Evolutionary conservation across 2,888 invertebrate genomes (phyloP), one percentile per base, ranked within the genome.

Genomic region (Sycophila texana): DNA sequence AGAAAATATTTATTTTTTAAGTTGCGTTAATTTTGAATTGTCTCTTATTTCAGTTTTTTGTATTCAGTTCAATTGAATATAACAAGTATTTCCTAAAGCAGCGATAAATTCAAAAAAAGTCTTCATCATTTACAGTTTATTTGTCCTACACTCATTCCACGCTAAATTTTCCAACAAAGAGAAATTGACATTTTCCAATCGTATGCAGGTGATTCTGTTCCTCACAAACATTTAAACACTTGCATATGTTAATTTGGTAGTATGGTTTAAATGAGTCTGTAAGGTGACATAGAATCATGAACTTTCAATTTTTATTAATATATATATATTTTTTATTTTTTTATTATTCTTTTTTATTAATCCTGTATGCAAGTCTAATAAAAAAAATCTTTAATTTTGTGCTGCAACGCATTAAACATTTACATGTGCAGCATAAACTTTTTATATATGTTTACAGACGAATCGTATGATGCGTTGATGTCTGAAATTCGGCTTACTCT

Each of bases 301-400:
- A 26, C 1, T 26, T 26, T 39, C 7, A 39, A n/a, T n/a, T n/a
- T n/a, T n/a, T n/a, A n/a, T n/a, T n/a, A n/a, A n/a, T n/a, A n/a
- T n/a, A n/a, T n/a, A n/a, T n/a, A n/a, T n/a, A n/a, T n/a, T n/a
- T n/a, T 39, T 39, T 10, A 10, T 39, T 39, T 39, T 4, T 10
- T 30, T 47, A 57, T 65, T 47, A 63, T 13, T n/a, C 53, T 49
- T 12, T 26, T 49, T 74, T 79, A 18, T 13, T 49, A n/a, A n/a
- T 66, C 67, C 4, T 61, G 61, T 13, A 49, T 63, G 68, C 74
- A 73, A 77, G 81, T 77, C 77, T 81, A 82, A n/a, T n/a, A n/a
- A n/a, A n/a, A n/a, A 81, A 81, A 65, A 72, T 53, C 73, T 72
- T 16, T 67, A 77, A 79, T 67, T 70, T 49, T 13, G 30, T 26